Conservation (phyloP, 1,140 invertebrate genomes). For the Teleogryllus occipitalis region DNA sequence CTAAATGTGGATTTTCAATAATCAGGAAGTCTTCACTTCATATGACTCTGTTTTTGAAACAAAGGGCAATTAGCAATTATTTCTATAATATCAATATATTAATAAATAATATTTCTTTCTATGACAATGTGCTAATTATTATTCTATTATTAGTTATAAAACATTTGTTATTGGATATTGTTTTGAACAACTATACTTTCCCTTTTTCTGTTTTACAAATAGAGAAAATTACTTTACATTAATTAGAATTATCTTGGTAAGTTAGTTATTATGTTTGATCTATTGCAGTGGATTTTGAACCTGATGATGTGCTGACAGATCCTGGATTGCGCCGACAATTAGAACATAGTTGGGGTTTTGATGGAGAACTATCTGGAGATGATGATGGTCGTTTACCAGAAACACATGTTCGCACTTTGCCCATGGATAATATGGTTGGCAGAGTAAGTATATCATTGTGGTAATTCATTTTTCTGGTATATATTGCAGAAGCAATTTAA, state of each 20-base stretch:
- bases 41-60: too few relatives aligned
- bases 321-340: slow-evolving; percentile 37
- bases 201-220: too few relatives aligned
- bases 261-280: not conserved
- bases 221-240: not conserved
- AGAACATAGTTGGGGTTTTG: slow-evolving; percentile 35
- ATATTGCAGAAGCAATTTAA: too few relatives aligned
- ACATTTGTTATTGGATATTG: too few relatives aligned
- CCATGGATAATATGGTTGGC: slow-evolving; percentile 28
- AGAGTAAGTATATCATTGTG: not conserved
- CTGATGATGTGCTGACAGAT: slow-evolving; percentile 36
- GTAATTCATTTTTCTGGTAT: too few relatives aligned
- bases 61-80: not conserved
- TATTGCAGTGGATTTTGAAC: slow-evolving; percentile 19
- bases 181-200: too few relatives aligned
- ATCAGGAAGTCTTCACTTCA: too few relatives aligned
- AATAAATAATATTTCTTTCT: too few relatives aligned
- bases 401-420: slow-evolving; percentile 39
- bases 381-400: slow-evolving; percentile 38
- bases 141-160: too few relatives aligned
- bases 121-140: too few relatives aligned
- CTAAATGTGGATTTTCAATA: too few relatives aligned
- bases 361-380: slow-evolving; percentile 22
- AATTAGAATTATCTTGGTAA: not conserved
- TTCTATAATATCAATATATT: not conserved